These are phyloP conservation scores for Aphidoletes aphidimyza DNA, from an alignment of 2,888 invertebrate species.

Conservation along the genomic window DNA sequence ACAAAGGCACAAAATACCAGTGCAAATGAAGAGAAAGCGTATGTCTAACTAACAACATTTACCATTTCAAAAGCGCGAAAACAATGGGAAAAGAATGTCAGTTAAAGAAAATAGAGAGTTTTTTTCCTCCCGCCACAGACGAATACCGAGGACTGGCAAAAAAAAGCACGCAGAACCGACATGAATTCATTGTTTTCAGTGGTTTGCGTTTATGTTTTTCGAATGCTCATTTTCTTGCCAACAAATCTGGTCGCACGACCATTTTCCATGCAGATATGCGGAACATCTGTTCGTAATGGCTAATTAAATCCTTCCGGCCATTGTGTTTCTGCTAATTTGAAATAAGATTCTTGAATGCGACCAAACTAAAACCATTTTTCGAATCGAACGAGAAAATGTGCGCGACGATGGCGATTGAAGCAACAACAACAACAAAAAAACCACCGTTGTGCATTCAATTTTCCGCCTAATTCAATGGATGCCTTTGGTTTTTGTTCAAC, in stretches of 20 bases:
- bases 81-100: conserved; percentile 29
- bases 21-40: not conserved
- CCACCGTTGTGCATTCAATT: not conserved
- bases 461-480: not conserved
- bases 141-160: too few species aligned
- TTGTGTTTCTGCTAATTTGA: conserved; percentile 50
- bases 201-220: conserved; percentile 38
- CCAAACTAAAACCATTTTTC: not conserved
- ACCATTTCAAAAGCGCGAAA: not conserved
- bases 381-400: conserved; percentile 24
- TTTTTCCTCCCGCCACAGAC: too few species aligned
- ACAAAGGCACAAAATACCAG: too few species aligned
- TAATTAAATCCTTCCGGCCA: conserved; percentile 55
- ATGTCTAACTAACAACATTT: conserved; percentile 24
- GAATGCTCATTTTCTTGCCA: conserved; percentile 49
- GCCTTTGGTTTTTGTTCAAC: not conserved
- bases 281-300: conserved; percentile 56
- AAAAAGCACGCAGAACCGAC: not conserved
- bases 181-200: conserved; percentile 50
- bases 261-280: conserved; percentile 53
- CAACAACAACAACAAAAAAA: not conserved
- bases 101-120: not conserved
- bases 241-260: conserved; percentile 37
- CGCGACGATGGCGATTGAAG: not conserved
- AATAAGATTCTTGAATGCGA: not conserved